These are phyloP conservation scores for Aurelia sp. DNA, from an alignment of 30 jellyfish, hydroid and myxozoan species.

Conservation along the genomic window DNA sequence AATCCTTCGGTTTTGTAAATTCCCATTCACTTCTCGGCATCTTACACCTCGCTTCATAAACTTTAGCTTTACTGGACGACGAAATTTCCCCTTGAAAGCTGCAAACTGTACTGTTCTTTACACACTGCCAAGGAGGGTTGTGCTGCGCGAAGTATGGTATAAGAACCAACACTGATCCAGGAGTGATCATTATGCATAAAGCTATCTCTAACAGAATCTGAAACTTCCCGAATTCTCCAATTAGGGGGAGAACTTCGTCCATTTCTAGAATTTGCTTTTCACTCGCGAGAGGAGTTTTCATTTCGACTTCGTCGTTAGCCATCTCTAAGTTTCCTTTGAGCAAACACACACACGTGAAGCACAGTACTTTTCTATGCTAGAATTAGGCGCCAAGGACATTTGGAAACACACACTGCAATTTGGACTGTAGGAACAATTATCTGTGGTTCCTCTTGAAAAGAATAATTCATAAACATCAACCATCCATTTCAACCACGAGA, in stretches of 20 bases:
- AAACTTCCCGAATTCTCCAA: constrained; percentile 94
- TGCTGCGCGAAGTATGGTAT: constrained; percentile 85
- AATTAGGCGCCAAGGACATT: background rate
- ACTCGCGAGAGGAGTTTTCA: background rate
- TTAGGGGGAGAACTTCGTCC: constrained; percentile 80
- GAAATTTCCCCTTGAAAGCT: constrained; percentile 60
- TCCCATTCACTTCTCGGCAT: constrained; percentile 82
- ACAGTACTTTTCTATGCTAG: no score
- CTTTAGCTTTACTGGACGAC: background rate
- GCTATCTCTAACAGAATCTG: constrained; percentile 80
- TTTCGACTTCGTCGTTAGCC: background rate
- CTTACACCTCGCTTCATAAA: constrained; percentile 40
- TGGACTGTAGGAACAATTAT: background rate
- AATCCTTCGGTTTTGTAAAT: constrained; percentile 72
- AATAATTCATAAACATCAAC: no score
- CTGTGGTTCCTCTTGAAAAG: no score
- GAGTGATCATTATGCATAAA: constrained; percentile 78
- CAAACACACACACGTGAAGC: no score
- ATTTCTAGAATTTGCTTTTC: background rate
- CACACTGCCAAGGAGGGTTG: constrained; percentile 97
- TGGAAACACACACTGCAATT: background rate
- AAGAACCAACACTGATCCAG: constrained; percentile 77
- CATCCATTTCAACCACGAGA: no score
- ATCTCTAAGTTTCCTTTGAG: no score
- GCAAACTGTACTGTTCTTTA: constrained; percentile 85